phyloP scores from a whole-genome alignment of 2,888 invertebrate genomes.

The Drosophila gaucha region DNA sequence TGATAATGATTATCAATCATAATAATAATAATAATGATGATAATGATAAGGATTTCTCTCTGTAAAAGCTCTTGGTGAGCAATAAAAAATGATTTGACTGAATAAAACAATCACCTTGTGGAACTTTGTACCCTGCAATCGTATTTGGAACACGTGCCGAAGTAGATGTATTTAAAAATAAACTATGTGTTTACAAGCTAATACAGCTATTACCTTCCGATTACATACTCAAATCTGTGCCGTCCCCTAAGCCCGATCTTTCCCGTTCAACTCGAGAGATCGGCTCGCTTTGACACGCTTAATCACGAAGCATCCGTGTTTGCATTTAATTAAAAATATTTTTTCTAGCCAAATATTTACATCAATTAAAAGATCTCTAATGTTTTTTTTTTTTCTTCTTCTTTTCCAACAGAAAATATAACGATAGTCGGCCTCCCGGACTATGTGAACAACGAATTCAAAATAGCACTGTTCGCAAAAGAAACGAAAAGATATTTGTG shows the following conservation, averaged over 20 bases:
- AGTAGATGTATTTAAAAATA: not conserved
- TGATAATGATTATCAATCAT: not conserved
- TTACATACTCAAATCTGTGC: conserved; percentile 21
- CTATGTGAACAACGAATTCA: conserved; percentile 84
- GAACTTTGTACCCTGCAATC: not conserved
- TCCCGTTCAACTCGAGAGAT: not conserved
- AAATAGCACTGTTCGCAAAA: conserved; percentile 87
- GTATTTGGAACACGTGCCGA: conserved; percentile 21
- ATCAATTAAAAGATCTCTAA: conserved; percentile 45
- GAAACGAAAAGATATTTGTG: conserved; percentile 90
- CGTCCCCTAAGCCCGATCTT: not conserved
- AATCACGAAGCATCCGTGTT: conserved; percentile 49
- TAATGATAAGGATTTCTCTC: too few relatives aligned
- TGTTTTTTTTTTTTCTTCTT: conserved; percentile 27
- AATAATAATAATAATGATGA: too few relatives aligned
- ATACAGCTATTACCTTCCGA: conserved; percentile 9
- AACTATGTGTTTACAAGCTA: conserved; percentile 4
- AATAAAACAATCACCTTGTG: not conserved
- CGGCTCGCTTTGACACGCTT: conserved; percentile 43
- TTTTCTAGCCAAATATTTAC: conserved; percentile 68
- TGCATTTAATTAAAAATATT: conserved; percentile 72
- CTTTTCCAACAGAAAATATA: conserved; percentile 83
- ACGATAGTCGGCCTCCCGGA: conserved; percentile 85
- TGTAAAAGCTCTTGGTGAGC: too few relatives aligned
- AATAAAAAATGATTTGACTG: too few relatives aligned